Evolutionary conservation across 2,113 vertebrate species (phyloP), one percentile per base, ranked within the genome.

Genomic region (Eudorcas thomsonii): DNA sequence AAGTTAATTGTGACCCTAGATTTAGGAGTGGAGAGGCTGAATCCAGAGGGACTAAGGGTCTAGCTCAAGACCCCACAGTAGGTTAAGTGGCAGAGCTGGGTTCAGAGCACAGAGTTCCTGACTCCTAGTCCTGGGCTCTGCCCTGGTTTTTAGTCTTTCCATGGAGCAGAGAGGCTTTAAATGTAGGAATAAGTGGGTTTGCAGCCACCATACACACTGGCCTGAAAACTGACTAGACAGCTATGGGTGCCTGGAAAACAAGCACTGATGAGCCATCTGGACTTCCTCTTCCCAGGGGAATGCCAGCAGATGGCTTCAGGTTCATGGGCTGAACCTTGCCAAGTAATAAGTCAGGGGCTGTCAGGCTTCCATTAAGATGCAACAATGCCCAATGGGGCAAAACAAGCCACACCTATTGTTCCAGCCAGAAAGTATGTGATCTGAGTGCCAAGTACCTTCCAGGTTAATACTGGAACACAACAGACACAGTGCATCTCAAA

Each of bases 221-320:
- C 28, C 55, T 0, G 1, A 78, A 90, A 88, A 45, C 8, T 60
- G 28, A 88, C 12, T 0, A 10, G 60, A 92, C 39, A 57, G 39
- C 33, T 74, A 33, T 81, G 85, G 55, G 54, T 93, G 11, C 1
- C 2, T 45, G 36, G 60, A 25, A 96, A 85, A 33, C 19, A 62
- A 97, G 25, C 30, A 64, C 92, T 64, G 85, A 94, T 95, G 94
- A 97, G 64, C 28, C 90, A 97, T 88, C 71, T 39, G 1, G 3
- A 39, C 88, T 45, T 0, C 0, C 54, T 71, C 21, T 55, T 83
- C 83, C 80, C 88, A 50, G 78, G 84, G 87, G 83, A 82, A 52
- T 52, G 90, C 39, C 57, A 90, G 64, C 0, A 28, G 88, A 33
- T 80, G 45, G 90, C 88, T 98, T 89, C 64, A 91, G 62, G 21